A percentile compares a stretch with the other conserved stretches of the same genome.
phyloP scores from a whole-genome alignment of 1,140 invertebrate species.

The Trichonephila clavata region DNA sequence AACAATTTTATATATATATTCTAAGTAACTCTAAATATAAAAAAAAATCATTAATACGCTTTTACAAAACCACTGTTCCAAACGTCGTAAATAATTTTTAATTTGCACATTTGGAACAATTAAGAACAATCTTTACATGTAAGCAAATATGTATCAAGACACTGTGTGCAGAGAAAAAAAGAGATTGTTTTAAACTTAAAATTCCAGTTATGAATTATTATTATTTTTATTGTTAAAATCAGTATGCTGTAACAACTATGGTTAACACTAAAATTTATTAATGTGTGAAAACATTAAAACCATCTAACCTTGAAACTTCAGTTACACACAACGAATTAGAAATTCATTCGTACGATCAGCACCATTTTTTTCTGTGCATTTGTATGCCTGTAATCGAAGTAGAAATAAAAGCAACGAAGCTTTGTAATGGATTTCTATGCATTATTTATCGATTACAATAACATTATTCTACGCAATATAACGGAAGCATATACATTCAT shows the following conservation, averaged over 20 bases:
- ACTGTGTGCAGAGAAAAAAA: too few species aligned
- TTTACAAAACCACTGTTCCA: too few species aligned
- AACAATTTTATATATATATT: too few species aligned
- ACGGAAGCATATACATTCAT: not conserved
- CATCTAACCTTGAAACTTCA: not conserved
- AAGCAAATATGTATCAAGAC: too few species aligned
- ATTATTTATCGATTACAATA: not conserved
- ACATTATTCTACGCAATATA: not conserved
- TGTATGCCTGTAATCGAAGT: not conserved
- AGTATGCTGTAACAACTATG: not conserved
- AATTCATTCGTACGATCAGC: not conserved
- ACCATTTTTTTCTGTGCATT: not conserved
- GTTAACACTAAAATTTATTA: not conserved
- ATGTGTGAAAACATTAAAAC: not conserved
- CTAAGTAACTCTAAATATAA: too few species aligned
- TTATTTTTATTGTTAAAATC: too few species aligned
- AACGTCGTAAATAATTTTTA: too few species aligned
- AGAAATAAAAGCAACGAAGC: not conserved
- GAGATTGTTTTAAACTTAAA: too few species aligned
- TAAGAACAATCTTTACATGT: too few species aligned
- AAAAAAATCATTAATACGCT: too few species aligned
- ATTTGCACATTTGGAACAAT: too few species aligned
- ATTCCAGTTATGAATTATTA: too few species aligned
- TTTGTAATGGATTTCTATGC: not conserved
- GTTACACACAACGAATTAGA: not conserved